Evolutionary conservation across 2,113 vertebrate species (phyloP).

Genomic region (Pelodiscus sinensis): DNA sequence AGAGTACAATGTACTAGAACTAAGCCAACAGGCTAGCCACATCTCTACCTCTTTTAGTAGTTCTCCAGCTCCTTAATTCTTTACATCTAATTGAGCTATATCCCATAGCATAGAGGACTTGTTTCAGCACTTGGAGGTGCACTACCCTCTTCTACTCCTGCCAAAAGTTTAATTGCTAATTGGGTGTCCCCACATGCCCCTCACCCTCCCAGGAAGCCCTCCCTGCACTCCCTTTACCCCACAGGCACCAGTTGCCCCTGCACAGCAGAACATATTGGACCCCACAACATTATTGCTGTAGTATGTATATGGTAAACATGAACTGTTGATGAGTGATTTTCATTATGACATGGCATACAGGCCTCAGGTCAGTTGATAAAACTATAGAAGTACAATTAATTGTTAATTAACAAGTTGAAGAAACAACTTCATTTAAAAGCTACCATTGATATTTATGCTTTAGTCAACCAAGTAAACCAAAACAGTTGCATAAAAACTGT

Average conservation of each 20-base stretch:
- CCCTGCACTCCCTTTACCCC: too few relatives aligned
- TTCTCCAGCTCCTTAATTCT: not conserved
- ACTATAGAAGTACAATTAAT: not conserved
- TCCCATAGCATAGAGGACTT: too few relatives aligned
- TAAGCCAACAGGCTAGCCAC: not conserved
- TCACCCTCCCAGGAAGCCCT: too few relatives aligned
- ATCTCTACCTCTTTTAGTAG: not conserved
- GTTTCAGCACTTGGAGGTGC: too few relatives aligned
- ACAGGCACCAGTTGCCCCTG: too few relatives aligned
- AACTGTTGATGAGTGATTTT: not conserved
- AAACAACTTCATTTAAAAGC: not conserved
- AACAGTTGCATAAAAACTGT: not conserved
- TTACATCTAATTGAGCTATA: not conserved
- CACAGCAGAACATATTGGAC: not conserved
- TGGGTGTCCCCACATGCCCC: too few relatives aligned
- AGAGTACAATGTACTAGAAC: not conserved
- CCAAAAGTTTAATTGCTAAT: too few relatives aligned
- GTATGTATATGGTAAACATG: not conserved
- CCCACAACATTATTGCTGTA: not conserved
- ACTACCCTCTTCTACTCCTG: too few relatives aligned
- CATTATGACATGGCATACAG: not conserved
- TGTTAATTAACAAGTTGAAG: not conserved
- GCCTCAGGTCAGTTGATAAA: not conserved
- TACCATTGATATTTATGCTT: not conserved
- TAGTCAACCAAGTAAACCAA: not conserved